Base-by-base conservation (phyloP, 2,888 invertebrate species). In the Barypeithes pellucidus region DNA sequence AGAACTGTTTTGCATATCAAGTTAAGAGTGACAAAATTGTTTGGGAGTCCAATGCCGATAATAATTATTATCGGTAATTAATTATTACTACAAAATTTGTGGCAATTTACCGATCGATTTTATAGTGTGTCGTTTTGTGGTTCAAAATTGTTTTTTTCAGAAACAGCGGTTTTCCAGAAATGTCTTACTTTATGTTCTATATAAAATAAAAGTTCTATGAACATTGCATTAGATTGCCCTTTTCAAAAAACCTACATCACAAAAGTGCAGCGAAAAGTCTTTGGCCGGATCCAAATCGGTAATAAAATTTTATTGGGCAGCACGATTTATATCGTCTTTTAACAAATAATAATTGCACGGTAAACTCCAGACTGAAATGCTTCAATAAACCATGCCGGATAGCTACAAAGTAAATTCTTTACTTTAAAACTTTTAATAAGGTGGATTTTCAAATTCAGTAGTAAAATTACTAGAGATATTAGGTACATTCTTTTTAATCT, bases 391-490 rank as follows among this genome's bases (percentile, higher is more conserved):
- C 36, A 36, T 18, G 45, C 11, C 22, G 50, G 29, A 24, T 39
- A 36, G 65, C 50, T 65, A 65, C 65, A 65, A 65, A 65, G 65
- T 65, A 65, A 47, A 65, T 65, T 65, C 50, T 52, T 65, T 39
- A 47, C 50, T 65, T 65, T 50, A 65, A 65, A 65, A 65, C 65
- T 65, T 65, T 65, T 65, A 65, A 65, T 65, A 65, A 65, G 65
- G 65, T 65, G 12, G 65, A 65, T 65, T 65, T 57, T 18, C 33
- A 57, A 33, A 57, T 18, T 33, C 33, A 57, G 54, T 57, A 57
- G 16, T 57, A 57, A 57, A 33, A 57, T 57, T 57, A 33, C 33
- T 33, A 4, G 33, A 57, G 54, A 57, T 33, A 57, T 57, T 57
- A 33, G 33, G 33, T 18, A 57, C 54, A 57, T 57, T 57, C 33